A percentile compares a stretch with the other conserved stretches of the same genome.
These are phyloP conservation scores for Oenanthe melanoleuca DNA, from an alignment of 2,113 vertebrate genomes.

Conservation along the genomic window DNA sequence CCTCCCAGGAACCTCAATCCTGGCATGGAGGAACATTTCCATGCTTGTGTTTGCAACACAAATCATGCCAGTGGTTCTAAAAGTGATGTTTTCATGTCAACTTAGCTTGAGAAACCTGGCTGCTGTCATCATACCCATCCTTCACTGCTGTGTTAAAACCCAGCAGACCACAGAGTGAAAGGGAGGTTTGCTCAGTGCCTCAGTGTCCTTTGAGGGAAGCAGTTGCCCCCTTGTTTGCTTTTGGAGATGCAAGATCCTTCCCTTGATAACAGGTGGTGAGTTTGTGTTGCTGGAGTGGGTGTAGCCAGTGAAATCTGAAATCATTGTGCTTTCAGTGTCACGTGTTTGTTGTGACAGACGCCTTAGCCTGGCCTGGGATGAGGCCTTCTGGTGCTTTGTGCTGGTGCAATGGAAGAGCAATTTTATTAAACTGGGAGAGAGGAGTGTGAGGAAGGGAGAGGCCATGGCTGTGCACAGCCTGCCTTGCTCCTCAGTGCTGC, in stretches of 20 bases:
- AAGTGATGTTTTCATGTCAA: not conserved
- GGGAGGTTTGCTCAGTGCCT: not conserved
- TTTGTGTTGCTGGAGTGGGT: not conserved
- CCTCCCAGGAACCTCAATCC: not conserved
- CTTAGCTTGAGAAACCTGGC: not conserved
- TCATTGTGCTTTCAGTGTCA: not conserved
- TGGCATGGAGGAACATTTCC: not conserved
- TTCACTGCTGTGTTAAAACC: not conserved
- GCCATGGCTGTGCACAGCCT: rapidly evolving
- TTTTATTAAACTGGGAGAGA: not conserved
- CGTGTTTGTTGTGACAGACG: rapidly evolving
- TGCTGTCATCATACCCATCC: not conserved
- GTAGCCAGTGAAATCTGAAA: not conserved
- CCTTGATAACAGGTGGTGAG: rapidly evolving
- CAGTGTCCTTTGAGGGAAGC: not conserved
- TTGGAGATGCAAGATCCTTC: not conserved
- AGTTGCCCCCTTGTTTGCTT: not conserved
- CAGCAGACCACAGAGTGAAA: not conserved
- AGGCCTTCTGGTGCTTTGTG: not conserved
- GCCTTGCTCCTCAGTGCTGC: rapidly evolving
- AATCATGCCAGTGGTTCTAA: not conserved
- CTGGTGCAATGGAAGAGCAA: not conserved
- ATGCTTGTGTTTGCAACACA: not conserved
- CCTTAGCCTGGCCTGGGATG: not conserved
- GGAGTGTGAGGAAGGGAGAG: not conserved